Evolutionary conservation across 2,113 vertebrate species (phyloP).

Genomic region (Equus przewalskii): DNA sequence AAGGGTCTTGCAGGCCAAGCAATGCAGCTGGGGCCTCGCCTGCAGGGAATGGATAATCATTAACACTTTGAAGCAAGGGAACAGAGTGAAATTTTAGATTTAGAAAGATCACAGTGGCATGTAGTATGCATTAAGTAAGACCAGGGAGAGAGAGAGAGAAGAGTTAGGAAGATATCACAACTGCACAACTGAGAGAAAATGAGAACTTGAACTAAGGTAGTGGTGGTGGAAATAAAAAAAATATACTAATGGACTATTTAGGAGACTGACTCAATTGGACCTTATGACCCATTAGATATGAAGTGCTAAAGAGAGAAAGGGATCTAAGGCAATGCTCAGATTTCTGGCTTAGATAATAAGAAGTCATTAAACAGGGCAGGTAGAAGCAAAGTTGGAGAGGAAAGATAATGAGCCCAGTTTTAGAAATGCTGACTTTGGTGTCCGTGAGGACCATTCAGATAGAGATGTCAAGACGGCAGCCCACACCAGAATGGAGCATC

Average conservation of each 20-base stretch:
- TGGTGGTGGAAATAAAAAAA: background rate
- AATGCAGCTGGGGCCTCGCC: background rate
- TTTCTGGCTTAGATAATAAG: constrained; percentile 23
- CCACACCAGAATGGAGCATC: background rate
- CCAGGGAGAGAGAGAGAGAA: background rate
- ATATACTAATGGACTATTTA: background rate
- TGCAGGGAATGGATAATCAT: background rate
- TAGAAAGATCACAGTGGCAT: background rate
- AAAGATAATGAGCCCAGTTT: background rate
- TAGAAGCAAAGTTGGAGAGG: background rate
- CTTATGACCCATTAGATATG: background rate
- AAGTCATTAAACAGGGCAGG: background rate
- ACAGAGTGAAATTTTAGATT: background rate
- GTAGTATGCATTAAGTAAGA: background rate
- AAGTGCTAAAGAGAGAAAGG: background rate
- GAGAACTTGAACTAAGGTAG: background rate
- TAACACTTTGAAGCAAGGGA: background rate
- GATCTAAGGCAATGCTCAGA: background rate
- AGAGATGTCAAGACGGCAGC: background rate
- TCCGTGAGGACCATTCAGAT: background rate
- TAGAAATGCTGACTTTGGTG: constrained; percentile 60
- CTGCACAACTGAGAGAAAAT: background rate
- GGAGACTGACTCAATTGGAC: background rate
- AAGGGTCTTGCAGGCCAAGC: background rate
- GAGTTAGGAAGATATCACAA: background rate